Evolutionary conservation across 1,140 invertebrate genomes (phyloP).

Genomic region (Sipha flava): DNA sequence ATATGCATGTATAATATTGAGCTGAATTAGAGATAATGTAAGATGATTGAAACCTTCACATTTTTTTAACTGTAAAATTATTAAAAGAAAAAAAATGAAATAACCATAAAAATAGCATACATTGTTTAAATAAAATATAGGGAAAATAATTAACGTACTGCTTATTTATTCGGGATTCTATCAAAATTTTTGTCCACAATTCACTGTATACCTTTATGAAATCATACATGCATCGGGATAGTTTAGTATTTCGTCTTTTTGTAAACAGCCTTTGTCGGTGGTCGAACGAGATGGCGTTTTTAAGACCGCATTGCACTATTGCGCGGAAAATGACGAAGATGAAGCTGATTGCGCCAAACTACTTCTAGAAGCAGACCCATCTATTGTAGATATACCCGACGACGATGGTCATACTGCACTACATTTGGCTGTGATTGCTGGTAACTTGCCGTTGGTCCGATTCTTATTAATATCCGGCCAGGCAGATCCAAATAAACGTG

Average conservation of each 20-base stretch:
- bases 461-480: conserved; percentile 63
- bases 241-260: not conserved
- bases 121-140: no score
- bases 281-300: conserved; percentile 67
- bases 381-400: conserved; percentile 71
- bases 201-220: no score
- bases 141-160: no score
- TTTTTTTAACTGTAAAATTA: no score
- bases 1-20: no score
- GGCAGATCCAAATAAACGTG: conserved; percentile 78
- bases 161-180: no score
- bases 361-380: conserved; percentile 64
- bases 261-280: conserved; percentile 51
- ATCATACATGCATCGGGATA: no score
- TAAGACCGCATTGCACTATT: conserved; percentile 87
- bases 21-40: no score
- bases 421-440: conserved; percentile 86
- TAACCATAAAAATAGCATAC: no score
- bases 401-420: conserved; percentile 89
- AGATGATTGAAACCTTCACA: no score
- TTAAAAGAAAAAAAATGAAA: no score
- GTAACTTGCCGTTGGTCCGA: conserved; percentile 71
- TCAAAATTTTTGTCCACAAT: no score
- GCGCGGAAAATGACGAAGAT: conserved; percentile 58
- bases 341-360: conserved; percentile 56